Evolutionary conservation across 2,888 invertebrate genomes (phyloP).

Genomic region (Ditylenchus weischeri): DNA sequence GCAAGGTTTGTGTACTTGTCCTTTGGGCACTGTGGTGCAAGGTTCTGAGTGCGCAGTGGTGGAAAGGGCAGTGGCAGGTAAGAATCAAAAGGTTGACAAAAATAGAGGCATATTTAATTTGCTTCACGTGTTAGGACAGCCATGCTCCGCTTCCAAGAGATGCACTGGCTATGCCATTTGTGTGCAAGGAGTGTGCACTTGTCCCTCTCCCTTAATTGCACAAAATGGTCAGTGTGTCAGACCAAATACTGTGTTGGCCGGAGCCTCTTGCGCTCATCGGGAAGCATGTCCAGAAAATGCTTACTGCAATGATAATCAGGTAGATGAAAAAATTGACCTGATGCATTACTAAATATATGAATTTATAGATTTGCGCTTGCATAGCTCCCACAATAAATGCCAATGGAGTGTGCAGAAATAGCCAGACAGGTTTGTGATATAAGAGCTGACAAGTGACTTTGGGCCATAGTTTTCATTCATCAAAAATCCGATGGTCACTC

Average conservation of each 20-base stretch:
- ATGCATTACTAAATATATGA: no score
- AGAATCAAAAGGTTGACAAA: no score
- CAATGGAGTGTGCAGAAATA: slow-evolving; percentile 36
- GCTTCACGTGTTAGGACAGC: slow-evolving; percentile 30
- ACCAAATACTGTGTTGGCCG: slow-evolving; percentile 26
- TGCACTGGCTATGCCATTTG: slow-evolving; percentile 48
- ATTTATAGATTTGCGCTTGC: slow-evolving; percentile 35
- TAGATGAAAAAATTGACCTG: no score
- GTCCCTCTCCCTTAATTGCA: slow-evolving; percentile 38
- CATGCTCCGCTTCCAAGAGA: slow-evolving; percentile 34
- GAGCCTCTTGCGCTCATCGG: slow-evolving; percentile 37
- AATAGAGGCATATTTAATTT: no score
- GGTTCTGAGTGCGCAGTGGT: slow-evolving; percentile 40
- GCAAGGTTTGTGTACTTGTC: slow-evolving; percentile 40
- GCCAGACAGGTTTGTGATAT: slow-evolving; percentile 23
- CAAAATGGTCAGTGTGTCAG: slow-evolving; percentile 38
- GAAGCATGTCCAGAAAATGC: slow-evolving; percentile 45
- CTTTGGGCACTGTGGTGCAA: slow-evolving; percentile 35
- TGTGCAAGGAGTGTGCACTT: slow-evolving; percentile 49
- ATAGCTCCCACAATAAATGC: slow-evolving; percentile 34
- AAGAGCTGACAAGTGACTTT: no score
- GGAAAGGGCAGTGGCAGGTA: slow-evolving; percentile 33
- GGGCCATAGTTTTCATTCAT: no score
- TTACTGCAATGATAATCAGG: slow-evolving; percentile 36
- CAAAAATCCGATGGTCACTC: no score